Base-by-base conservation (phyloP, 2,888 invertebrate genomes). In the Eristalis intricaria region DNA sequence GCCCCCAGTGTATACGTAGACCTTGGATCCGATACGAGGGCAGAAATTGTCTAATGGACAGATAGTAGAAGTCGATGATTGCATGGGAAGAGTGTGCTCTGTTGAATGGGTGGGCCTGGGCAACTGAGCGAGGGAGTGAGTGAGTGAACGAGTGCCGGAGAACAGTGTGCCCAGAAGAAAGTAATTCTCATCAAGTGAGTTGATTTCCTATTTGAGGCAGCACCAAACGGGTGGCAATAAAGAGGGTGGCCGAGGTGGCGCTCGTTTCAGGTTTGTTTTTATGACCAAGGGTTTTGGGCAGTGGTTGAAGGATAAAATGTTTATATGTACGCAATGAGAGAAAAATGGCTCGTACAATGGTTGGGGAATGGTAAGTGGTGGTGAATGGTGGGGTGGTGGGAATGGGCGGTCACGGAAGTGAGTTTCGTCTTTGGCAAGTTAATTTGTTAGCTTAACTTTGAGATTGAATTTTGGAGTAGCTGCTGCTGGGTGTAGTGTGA, bases 381-480 rank as follows among this genome's bases (percentile, higher is more conserved):
- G 26, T 26, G 26, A 26, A 26, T 26, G 35, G 66, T 35, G 56
- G 40, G 63, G 29, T 64, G 73, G 64, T 50, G 63, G 35, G 50
- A 60, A 66, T 13, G 26, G 23, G 13, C 23, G 60, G 60, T 56
- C 15, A 43, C 43, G 70, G 70, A 75, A 74, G 74, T 83, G 78
- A 75, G 61, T 79, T 82, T 63, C 78, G 60, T 86, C 76, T 86
- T 86, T 78, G 78, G 82, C 61, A 74, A 82, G 86, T 82, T 82
- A 83, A 83, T 86, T 86, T 86, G 86, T 86, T 82, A 79, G 86
- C 86, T 86, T 86, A 83, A 86, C 86, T 86, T 86, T 74, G 78
- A 82, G 82, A 86, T 86, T 86, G 86, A 86, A 83, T 86, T 83
- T 86, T 50, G 50, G 50, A 50, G 19, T 8, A 19, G 50, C 19